These are phyloP conservation scores for Oriolus oriolus DNA, from an alignment of 2,113 vertebrate species.

Conservation along the genomic window DNA sequence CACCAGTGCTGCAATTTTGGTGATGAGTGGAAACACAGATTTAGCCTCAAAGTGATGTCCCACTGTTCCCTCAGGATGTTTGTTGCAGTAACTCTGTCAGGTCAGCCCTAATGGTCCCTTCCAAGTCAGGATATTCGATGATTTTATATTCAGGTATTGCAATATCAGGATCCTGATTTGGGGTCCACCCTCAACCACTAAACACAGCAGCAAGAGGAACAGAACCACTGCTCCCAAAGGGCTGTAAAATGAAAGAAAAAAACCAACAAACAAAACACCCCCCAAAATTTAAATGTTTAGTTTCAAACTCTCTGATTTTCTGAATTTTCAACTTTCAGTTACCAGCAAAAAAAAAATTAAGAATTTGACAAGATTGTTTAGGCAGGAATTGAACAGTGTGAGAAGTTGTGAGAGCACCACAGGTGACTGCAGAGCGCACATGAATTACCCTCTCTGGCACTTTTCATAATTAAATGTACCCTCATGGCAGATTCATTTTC, in stretches of 20 bases:
- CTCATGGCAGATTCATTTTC: neutral
- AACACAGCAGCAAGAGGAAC: neutral
- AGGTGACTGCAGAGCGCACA: neutral
- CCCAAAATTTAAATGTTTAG: too few species aligned
- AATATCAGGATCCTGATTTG: neutral
- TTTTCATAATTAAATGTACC: neutral
- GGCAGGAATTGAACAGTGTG: neutral
- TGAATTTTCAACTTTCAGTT: neutral
- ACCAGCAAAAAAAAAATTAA: neutral
- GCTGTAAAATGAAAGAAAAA: neutral
- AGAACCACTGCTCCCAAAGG: neutral
- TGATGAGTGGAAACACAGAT: neutral
- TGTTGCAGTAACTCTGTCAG: neutral
- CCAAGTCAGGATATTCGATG: neutral
- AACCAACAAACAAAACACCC: too few species aligned
- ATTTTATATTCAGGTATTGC: neutral
- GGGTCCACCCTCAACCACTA: neutral
- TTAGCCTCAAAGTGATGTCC: neutral
- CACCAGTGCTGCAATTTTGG: neutral
- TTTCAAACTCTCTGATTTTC: neutral
- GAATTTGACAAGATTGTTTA: rapidly evolving
- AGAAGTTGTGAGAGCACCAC: neutral
- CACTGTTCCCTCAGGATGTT: neutral
- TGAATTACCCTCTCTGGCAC: neutral
- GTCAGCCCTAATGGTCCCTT: neutral